phyloP scores from a whole-genome alignment of 2,113 vertebrate species.

The Lampris incognitus region DNA sequence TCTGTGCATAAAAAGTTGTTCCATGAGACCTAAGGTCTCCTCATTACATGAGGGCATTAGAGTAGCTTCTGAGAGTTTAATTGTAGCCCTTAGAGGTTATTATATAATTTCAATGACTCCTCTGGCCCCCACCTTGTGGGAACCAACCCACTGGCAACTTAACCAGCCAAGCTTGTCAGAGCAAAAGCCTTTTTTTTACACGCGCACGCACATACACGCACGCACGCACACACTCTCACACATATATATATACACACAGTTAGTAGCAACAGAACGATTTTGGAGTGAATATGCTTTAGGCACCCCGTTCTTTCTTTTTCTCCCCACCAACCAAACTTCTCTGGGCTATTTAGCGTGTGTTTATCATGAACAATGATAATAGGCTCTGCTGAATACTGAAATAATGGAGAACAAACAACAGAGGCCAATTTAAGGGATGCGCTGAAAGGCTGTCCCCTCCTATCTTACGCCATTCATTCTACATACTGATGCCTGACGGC shows the following conservation, averaged over 20 bases:
- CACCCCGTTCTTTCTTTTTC: not conserved
- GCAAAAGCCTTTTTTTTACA: not conserved
- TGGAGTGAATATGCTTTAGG: slow-evolving; percentile 3
- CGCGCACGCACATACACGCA: not conserved
- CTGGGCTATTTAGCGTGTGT: slow-evolving; percentile 3
- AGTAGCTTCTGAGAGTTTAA: slow-evolving; percentile 30
- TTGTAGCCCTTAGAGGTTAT: slow-evolving; percentile 36
- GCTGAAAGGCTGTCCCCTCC: not conserved
- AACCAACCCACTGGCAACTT: slow-evolving; percentile 1
- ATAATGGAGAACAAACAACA: not conserved
- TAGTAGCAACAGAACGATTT: not conserved
- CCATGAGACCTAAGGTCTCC: slow-evolving; percentile 7
- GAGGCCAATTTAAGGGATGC: slow-evolving; percentile 1
- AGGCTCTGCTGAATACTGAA: not conserved
- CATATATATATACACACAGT: slow-evolving; percentile 4
- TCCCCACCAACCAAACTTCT: not conserved
- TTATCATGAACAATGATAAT: slow-evolving; percentile 3
- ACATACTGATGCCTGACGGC: slow-evolving; percentile 6
- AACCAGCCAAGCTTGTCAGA: slow-evolving; percentile 11
- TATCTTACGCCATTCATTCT: slow-evolving; percentile 14
- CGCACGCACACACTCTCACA: not conserved
- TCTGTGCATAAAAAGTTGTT: too few relatives aligned
- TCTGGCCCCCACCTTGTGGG: slow-evolving; percentile 14
- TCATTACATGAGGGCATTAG: slow-evolving; percentile 1
- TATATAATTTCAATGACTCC: slow-evolving; percentile 21